Base-by-base conservation (phyloP, 2,888 invertebrate species). In the Cistogaster globosa region DNA sequence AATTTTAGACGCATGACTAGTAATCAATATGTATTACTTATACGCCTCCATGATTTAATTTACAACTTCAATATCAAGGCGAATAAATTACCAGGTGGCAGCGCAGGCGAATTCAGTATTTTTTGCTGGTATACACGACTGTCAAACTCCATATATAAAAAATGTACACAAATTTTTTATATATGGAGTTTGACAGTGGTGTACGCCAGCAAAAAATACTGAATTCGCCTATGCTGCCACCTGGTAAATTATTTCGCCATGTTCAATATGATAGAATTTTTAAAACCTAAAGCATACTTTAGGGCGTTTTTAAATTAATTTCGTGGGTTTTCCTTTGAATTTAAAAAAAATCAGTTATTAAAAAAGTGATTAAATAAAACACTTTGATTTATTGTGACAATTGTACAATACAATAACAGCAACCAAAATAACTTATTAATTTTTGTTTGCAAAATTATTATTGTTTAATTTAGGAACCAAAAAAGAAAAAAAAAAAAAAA, bases 341-440 rank as follows among this genome's bases (percentile, higher is more conserved):
- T 26, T 45, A 14, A 48, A n/a, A 1, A 14, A 48, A n/a, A 16
- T n/a, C 14, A 14, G 14, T 6, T n/a, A 48, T 48, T 48, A n/a
- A 77, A 83, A 79, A 75, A 22, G 65, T 84, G 75, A 79, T 84
- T 79, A 75, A 79, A 68, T 68, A 68, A 67, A 58, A 69, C 22
- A 42, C 26, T 51, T 75, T 18, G 48, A 63, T 4, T 67, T 58
- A 20, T 63, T 26, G 57, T 57, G 38, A 38, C 51, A 71, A 45
- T 72, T 77, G 42, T 14, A 57, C 42, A n/a, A 62, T 6, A 32
- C 8, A 32, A 32, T 32, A 32, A 7, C 32, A 8, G 8, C 32
- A 5, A 5, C 32, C 8, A 45, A 62, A 83, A 78, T 63, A 65
- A 84, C 36, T 71, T 79, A 84, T 84, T 71, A 67, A 79, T 60